Evolutionary conservation across 2,888 invertebrate genomes (phyloP).

Genomic region (Eubasilissa splendida): DNA sequence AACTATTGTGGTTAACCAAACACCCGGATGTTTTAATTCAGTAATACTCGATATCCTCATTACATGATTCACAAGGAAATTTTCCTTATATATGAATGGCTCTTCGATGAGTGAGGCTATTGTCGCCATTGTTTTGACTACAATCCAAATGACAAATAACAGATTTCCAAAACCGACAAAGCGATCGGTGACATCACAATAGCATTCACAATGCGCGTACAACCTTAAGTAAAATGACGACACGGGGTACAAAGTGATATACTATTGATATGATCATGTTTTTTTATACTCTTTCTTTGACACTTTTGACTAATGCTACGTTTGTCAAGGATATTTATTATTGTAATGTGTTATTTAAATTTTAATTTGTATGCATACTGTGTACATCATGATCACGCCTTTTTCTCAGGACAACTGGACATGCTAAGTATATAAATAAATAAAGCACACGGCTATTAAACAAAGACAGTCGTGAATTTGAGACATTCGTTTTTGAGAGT

Average conservation of each 20-base stretch:
- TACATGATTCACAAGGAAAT: background rate
- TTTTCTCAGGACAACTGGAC: constrained; percentile 5
- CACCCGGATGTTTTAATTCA: too few relatives aligned
- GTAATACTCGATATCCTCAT: too few relatives aligned
- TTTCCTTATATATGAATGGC: background rate
- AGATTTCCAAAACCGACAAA: constrained; percentile 47
- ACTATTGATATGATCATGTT: too few relatives aligned
- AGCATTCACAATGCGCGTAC: background rate
- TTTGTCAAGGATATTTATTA: background rate
- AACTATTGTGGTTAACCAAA: too few relatives aligned
- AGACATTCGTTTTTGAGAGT: background rate
- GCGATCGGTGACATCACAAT: constrained; percentile 27
- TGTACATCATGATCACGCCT: constrained; percentile 30
- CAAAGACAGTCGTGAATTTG: background rate
- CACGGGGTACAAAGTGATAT: too few relatives aligned
- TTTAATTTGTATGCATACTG: constrained; percentile 45
- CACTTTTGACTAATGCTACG: background rate
- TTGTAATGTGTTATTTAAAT: background rate
- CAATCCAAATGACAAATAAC: constrained; percentile 35
- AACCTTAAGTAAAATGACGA: background rate
- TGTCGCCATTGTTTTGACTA: background rate
- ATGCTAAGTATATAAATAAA: background rate
- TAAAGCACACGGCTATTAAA: background rate
- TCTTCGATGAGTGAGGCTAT: background rate
- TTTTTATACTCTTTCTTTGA: background rate